Base-by-base conservation (phyloP, 1,140 invertebrate species). In the Panagrolaimus sp. region DNA sequence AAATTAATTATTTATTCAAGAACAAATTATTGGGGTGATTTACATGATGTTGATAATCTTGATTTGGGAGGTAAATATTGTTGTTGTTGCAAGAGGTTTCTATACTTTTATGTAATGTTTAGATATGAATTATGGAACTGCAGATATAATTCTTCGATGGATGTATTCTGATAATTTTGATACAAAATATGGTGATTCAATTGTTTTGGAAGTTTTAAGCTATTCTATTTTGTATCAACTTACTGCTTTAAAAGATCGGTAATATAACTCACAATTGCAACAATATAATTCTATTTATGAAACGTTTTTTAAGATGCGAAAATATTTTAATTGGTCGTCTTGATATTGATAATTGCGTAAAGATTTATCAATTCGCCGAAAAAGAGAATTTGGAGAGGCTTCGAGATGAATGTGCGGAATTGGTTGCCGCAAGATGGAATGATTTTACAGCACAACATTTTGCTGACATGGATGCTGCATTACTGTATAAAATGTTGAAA, bases 361-460 rank as follows among this genome's bases (percentile, higher is more conserved):
- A 88, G 74, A 91, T 94, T 82, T 96, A 95, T 84, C 91, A 92
- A 72, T 90, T 91, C 21, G 92, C 93, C 21, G 92, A 95, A 83
- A 91, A 94, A 86, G 90, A 94, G 73, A 88, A 88, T 88, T 89
- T 94, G 85, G 91, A 94, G 83, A 88, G 95, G 74, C 91, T 90
- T 63, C 89, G 89, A 47, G 90, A 92, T 65, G 93, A 95, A 83
- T 96, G 96, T 85, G 90, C 89, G 48, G 89, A 91, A 80, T 93
- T 96, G 90, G 90, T 85, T 94, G 24, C 83, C 94, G 15, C 26
- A 1, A 28, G 63, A 28, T 79, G 78, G 89, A 89, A 93, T 85
- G 91, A 95, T 83, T 89, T 96, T 75, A 91, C 90, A 64, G 88
- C 89, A 45, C 89, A 92, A 68, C 93, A 96, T 83, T 96, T 96